phyloP scores from a whole-genome alignment of 2,888 invertebrate species.

The Pachycephus smyrnensis region DNA sequence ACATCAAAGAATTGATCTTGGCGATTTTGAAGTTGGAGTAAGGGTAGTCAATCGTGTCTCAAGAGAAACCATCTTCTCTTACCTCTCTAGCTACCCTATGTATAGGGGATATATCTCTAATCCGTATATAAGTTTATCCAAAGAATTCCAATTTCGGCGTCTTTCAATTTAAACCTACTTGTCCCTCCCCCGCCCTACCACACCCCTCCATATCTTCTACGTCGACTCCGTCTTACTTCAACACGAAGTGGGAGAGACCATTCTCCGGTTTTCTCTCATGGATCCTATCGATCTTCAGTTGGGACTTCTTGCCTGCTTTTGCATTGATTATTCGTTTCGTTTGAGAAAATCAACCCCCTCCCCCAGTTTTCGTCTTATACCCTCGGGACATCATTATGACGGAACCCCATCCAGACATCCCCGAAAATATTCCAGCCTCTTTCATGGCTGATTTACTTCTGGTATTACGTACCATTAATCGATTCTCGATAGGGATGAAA shows the following conservation, averaged over 20 bases:
- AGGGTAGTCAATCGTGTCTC: background rate
- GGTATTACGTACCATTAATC: background rate
- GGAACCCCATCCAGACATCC: background rate
- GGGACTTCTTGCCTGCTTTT: background rate
- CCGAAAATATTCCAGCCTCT: background rate
- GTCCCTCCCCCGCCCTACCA: conserved; percentile 40
- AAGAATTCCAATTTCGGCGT: conserved; percentile 61
- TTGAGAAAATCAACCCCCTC: conserved; percentile 25
- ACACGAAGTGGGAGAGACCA: background rate
- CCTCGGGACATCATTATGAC: background rate
- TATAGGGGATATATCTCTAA: background rate
- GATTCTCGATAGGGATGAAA: background rate
- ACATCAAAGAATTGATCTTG: conserved; percentile 44
- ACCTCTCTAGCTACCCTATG: background rate
- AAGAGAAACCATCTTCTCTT: background rate
- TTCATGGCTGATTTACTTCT: background rate
- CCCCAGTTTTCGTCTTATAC: background rate
- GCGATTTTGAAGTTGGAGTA: background rate
- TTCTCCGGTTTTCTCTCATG: background rate
- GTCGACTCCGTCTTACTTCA: background rate
- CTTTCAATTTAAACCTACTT: conserved; percentile 61
- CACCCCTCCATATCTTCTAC: background rate
- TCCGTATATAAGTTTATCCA: conserved; percentile 46
- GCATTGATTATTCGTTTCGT: conserved; percentile 37
- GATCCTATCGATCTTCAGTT: background rate